Conservation (phyloP, 2,888 invertebrate species). For the Lacanobia wlatinum region DNA sequence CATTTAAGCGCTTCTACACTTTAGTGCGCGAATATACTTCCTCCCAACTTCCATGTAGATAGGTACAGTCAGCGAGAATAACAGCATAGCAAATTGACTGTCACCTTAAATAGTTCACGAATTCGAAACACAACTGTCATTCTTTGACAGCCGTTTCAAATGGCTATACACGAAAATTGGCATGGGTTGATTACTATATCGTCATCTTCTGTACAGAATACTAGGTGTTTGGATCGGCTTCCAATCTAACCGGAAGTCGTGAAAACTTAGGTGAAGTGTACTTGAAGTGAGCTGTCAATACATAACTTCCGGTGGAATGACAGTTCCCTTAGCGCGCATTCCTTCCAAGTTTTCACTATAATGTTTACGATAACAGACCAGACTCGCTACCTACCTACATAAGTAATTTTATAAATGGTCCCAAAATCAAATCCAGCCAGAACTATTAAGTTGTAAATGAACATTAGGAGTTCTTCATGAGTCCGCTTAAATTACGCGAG, state of each 20-base stretch:
- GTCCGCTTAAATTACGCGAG: slow-evolving; percentile 62
- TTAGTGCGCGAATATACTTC: neutral
- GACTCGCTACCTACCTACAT: too few species aligned
- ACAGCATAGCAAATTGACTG: neutral
- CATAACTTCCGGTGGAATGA: too few species aligned
- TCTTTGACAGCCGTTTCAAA: neutral
- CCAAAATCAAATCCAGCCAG: neutral
- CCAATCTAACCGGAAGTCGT: neutral
- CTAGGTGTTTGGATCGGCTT: neutral
- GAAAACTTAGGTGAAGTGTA: too few species aligned
- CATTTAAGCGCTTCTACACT: too few species aligned
- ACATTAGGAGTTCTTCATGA: slow-evolving; percentile 54
- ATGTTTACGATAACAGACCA: too few species aligned
- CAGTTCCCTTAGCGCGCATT: too few species aligned
- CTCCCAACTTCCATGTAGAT: too few species aligned
- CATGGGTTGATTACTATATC: neutral
- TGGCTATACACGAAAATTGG: neutral
- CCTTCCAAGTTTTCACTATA: too few species aligned
- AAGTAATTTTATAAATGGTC: neutral
- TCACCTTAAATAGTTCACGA: neutral
- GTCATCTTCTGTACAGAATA: neutral
- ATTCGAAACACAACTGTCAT: neutral
- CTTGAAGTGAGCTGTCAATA: too few species aligned
- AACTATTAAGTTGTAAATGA: slow-evolving; percentile 38
- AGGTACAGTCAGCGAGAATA: neutral